A percentile compares a stretch with the other conserved stretches of the same genome.
Evolutionary conservation across 2,113 vertebrate genomes (phyloP).

Genomic region (Ceyx melanurus): DNA sequence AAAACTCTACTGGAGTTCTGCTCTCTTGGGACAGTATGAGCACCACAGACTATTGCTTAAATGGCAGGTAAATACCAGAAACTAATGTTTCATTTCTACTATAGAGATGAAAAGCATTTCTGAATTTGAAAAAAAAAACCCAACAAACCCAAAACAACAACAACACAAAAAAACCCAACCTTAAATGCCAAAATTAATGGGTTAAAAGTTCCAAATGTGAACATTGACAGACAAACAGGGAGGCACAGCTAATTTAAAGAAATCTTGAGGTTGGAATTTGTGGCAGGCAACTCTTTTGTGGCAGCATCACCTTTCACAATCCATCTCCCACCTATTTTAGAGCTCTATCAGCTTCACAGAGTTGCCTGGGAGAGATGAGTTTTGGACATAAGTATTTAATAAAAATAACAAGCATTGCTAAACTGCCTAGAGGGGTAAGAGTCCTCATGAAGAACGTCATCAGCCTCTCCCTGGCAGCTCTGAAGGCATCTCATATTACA

Average conservation of each 20-base stretch:
- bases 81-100: not conserved
- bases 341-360: not conserved
- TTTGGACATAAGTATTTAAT: not conserved
- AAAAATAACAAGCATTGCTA: constrained; percentile 21
- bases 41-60: not conserved
- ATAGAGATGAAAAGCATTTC: not conserved
- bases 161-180: no score
- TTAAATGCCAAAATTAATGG: not conserved
- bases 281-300: rapidly evolving
- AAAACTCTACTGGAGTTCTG: not conserved
- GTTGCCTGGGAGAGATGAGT: not conserved
- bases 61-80: not conserved
- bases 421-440: constrained; percentile 20
- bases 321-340: no score
- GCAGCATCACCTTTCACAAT: not conserved
- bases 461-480: not conserved
- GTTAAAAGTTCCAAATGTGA: not conserved
- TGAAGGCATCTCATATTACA: constrained; percentile 19
- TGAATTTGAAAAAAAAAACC: not conserved
- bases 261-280: not conserved
- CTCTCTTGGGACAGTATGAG: not conserved
- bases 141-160: not conserved
- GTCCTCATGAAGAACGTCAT: constrained; percentile 16
- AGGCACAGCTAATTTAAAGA: not conserved
- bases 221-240: not conserved